Percentiles rank a stretch among this genome's conserved stretches.
phyloP scores from a whole-genome alignment of 2,888 invertebrate species.

The Pristionchus fissidentatus region DNA sequence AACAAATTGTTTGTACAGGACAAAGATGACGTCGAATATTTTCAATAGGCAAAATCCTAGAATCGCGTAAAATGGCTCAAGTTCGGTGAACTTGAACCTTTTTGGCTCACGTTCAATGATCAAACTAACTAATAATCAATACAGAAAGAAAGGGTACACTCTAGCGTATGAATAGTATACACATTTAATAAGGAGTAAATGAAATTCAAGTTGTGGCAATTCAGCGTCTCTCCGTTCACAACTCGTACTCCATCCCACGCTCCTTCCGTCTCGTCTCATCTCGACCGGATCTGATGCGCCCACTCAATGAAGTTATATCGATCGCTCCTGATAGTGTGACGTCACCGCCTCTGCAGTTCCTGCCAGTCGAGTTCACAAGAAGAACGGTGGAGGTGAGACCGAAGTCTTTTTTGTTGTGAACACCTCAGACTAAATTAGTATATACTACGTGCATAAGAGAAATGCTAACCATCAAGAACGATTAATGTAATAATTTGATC shows the following conservation, averaged over 20 bases:
- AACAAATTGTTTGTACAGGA: neutral
- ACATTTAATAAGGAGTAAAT: too few relatives aligned
- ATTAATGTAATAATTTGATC: too few relatives aligned
- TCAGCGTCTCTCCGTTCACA: constrained; percentile 28
- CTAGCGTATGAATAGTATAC: too few relatives aligned
- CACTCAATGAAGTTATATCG: neutral
- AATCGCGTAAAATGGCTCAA: too few relatives aligned
- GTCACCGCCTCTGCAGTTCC: constrained; percentile 24
- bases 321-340: neutral
- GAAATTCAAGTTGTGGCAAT: too few relatives aligned
- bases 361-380: neutral
- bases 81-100: too few relatives aligned
- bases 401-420: neutral
- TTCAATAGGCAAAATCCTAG: too few relatives aligned
- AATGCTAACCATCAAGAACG: too few relatives aligned
- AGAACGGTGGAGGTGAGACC: constrained; percentile 12
- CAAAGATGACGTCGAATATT: neutral
- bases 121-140: too few relatives aligned
- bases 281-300: constrained; percentile 24
- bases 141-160: too few relatives aligned
- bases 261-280: constrained; percentile 41
- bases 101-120: too few relatives aligned
- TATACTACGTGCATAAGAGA: too few relatives aligned
- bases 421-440: neutral
- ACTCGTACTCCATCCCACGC: constrained; percentile 41